Conservation (phyloP, 2,888 invertebrate species). For the Leucoma salicis region DNA sequence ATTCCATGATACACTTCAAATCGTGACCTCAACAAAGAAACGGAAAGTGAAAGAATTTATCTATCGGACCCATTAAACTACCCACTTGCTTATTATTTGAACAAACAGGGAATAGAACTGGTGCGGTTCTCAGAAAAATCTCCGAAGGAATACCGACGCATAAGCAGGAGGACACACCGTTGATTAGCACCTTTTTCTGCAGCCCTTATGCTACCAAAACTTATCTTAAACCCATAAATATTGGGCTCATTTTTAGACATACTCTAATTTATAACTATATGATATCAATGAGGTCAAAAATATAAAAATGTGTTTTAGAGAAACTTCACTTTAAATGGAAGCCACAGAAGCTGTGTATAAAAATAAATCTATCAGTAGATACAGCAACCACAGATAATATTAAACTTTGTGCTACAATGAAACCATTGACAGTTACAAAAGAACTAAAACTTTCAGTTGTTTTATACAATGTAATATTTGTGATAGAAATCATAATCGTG, state of each 20-base stretch:
- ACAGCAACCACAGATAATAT: conserved; percentile 29
- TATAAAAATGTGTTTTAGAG: background rate
- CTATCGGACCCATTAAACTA: conserved; percentile 59
- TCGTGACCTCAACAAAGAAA: conserved; percentile 57
- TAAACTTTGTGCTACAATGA: conserved; percentile 36
- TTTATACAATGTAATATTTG: conserved; percentile 70
- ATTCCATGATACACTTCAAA: conserved; percentile 43
- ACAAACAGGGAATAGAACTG: conserved; percentile 60
- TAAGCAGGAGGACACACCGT: conserved; percentile 61
- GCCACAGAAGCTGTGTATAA: background rate
- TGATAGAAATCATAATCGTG: conserved; percentile 78
- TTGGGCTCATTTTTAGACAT: conserved; percentile 39
- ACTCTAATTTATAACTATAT: conserved; percentile 27
- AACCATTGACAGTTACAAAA: conserved; percentile 32
- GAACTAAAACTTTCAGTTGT: conserved; percentile 35
- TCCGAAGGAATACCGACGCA: conserved; percentile 54
- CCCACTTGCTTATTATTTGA: conserved; percentile 61
- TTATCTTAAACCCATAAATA: conserved; percentile 29
- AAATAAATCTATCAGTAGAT: background rate
- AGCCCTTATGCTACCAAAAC: conserved; percentile 32
- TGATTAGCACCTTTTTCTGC: conserved; percentile 67
- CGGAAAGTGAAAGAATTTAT: conserved; percentile 66
- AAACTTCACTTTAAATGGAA: background rate
- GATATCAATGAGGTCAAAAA: conserved; percentile 42
- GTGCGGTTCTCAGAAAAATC: conserved; percentile 65